These are phyloP conservation scores for Melanotaenia trifasciata DNA, from an alignment of 2,797 vertebrate species.

Conservation along the genomic window DNA sequence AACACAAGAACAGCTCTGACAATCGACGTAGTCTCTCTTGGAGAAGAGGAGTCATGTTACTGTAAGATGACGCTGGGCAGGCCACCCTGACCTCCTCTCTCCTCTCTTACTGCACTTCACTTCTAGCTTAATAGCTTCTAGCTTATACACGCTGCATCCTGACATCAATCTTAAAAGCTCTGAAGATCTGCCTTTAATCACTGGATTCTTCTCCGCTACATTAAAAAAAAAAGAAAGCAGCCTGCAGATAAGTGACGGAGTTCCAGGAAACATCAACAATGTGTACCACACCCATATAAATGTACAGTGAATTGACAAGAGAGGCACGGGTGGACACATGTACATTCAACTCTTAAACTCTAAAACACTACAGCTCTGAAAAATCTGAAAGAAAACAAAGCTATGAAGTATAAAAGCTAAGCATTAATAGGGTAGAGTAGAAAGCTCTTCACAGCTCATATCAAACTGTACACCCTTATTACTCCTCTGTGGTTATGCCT, in stretches of 20 bases:
- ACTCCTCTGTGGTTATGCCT: slow-evolving; percentile 1
- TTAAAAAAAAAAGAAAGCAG: neutral
- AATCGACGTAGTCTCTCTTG: neutral
- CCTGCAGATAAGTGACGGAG: neutral
- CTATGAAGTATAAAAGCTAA: neutral
- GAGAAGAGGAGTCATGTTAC: slow-evolving; percentile 56
- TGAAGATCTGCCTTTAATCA: slow-evolving; percentile 13
- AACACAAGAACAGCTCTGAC: slow-evolving; percentile 6
- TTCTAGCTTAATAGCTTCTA: slow-evolving; percentile 1
- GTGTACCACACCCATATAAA: slow-evolving; percentile 48
- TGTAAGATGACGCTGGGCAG: slow-evolving; percentile 53
- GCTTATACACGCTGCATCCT: slow-evolving; percentile 7
- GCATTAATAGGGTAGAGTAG: neutral
- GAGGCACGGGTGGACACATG: neutral
- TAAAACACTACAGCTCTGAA: neutral
- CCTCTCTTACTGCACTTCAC: slow-evolving; percentile 17
- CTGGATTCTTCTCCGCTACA: neutral
- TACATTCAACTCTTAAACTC: neutral
- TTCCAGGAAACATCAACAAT: slow-evolving; percentile 39
- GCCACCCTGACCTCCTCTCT: slow-evolving; percentile 1
- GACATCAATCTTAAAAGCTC: slow-evolving; percentile 21
- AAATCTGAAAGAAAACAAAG: neutral
- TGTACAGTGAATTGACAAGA: slow-evolving; percentile 1
- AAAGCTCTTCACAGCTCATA: neutral
- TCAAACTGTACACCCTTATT: neutral